Evolutionary conservation across 2,797 vertebrate genomes (phyloP), one percentile per base, ranked within the genome.

Genomic region (Aeoliscus strigatus): DNA sequence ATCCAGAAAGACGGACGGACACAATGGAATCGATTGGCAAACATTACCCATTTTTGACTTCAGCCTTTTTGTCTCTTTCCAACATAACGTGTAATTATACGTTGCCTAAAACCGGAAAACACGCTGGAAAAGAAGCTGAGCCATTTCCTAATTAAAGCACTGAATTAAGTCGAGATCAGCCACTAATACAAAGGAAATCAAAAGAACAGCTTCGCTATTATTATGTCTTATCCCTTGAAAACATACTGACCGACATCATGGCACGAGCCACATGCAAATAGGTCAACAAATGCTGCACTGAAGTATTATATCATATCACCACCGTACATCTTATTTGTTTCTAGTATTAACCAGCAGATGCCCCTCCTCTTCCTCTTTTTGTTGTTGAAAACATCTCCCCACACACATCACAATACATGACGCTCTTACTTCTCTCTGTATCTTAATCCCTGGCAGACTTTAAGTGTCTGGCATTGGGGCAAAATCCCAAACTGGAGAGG

Each of bases 371-470:
- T 67, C 36, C 47, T 63, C 51, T 48, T 58, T 60, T 60, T 65
- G 58, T 62, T 64, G 50, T 68, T 57, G 33, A 73, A 75, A 75
- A 77, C 70, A 75, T 67, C 58, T 55, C 70, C 58, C 48, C 46
- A 61, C 18, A 29, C 51, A 9, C 52, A 44, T 46, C 67, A 80
- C 69, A 81, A 79, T 66, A 59, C 62, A 74, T 12, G 63, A 53
- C 35, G 71, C 73, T 86, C 85, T 84, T 86, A 76, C 79, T 84
- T 81, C 79, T 75, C 80, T 77, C 76, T 86, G 78, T 81, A 78
- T 87, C 73, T 83, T 89, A 89, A 88, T 90, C 88, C 83, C 47
- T 77, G 78, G 79, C 80, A 84, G 85, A 89, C 83, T 88, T 88
- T 84, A 87, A 88, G 85, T 87, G 83, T 89, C 85, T 87, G 86